Conservation (phyloP, 2,797 vertebrate species). For the Danio aesculapii region DNA sequence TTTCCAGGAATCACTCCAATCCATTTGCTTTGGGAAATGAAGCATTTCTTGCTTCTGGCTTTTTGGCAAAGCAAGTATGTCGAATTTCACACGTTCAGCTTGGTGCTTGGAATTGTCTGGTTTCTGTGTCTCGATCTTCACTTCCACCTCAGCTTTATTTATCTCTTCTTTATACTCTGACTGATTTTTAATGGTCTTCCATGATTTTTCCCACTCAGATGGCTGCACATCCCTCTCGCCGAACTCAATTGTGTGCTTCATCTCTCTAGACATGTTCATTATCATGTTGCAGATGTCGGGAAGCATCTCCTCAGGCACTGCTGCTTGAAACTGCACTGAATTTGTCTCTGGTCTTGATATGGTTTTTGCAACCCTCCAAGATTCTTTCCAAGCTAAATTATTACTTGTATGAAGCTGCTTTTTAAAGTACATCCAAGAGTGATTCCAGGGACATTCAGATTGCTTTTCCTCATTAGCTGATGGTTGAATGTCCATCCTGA, state of each 20-base stretch:
- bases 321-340: constrained; percentile 17
- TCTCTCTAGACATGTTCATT: constrained; percentile 32
- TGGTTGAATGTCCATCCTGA: not conserved
- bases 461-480: constrained; percentile 2
- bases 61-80: constrained; percentile 53
- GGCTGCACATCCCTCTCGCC: constrained; percentile 30
- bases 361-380: constrained; percentile 63
- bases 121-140: not conserved
- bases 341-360: constrained; percentile 40
- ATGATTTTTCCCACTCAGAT: constrained; percentile 70
- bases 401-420: constrained; percentile 49
- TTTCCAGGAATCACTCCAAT: constrained; percentile 71
- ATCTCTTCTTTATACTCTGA: constrained; percentile 47
- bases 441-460: constrained; percentile 51
- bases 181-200: constrained; percentile 68
- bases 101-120: constrained; percentile 20
- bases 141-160: not conserved
- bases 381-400: constrained; percentile 58
- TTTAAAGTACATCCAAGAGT: constrained; percentile 68
- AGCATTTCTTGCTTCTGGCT: constrained; percentile 46
- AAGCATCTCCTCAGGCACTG: constrained; percentile 1
- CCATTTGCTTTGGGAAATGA: constrained; percentile 35
- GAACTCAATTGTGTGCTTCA: constrained; percentile 51
- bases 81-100: constrained; percentile 51
- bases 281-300: constrained; percentile 42